phyloP scores from a whole-genome alignment of 1,140 invertebrate species.

The Bemisia tabaci region DNA sequence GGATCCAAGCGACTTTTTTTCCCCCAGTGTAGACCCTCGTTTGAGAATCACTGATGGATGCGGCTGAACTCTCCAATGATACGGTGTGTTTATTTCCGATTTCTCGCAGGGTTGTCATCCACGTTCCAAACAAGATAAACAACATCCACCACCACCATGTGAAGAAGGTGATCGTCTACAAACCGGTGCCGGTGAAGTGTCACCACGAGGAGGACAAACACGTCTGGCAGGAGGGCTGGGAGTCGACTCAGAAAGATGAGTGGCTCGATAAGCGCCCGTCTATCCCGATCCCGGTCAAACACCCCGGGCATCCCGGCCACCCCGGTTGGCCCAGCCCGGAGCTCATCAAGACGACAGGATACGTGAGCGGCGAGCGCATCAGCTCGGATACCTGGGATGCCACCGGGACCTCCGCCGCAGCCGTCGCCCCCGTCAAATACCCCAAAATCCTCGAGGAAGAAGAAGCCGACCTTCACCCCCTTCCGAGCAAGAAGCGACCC shows the following conservation, averaged over 20 bases:
- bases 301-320: background rate
- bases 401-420: no score
- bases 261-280: background rate
- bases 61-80: background rate
- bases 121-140: background rate
- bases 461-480: no score
- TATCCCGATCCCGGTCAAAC: background rate
- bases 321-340: background rate
- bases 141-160: background rate
- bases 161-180: background rate
- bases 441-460: background rate
- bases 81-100: background rate
- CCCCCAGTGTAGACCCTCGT: no score
- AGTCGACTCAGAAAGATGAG: background rate
- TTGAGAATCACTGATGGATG: no score
- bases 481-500: no score
- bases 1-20: no score
- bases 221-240: background rate
- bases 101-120: background rate
- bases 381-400: background rate
- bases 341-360: background rate
- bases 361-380: background rate
- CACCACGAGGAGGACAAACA: background rate
- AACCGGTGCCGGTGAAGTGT: background rate
- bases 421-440: background rate